Evolutionary conservation across 2,113 vertebrate genomes (phyloP).

Genomic region (Ascaphus truei): DNA sequence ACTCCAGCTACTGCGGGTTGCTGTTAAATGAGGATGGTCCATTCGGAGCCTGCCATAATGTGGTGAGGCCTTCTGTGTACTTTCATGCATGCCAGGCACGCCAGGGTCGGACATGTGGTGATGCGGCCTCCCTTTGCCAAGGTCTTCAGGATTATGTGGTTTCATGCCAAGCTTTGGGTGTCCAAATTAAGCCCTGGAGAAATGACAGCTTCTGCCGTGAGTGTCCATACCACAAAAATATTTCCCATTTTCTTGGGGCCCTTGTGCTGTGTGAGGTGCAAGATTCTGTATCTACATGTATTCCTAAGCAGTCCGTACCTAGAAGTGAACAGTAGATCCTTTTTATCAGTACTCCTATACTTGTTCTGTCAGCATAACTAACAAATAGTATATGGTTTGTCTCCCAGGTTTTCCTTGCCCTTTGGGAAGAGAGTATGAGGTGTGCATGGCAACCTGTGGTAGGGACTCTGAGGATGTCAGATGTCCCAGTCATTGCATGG

Average conservation of each 20-base stretch:
- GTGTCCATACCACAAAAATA: too few species aligned
- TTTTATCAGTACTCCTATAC: not conserved
- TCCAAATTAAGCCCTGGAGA: not conserved
- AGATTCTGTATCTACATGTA: too few species aligned
- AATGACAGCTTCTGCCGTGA: slow-evolving; percentile 10
- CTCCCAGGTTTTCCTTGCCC: not conserved
- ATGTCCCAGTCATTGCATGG: not conserved
- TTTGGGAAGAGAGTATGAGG: not conserved
- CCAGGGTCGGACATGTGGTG: not conserved
- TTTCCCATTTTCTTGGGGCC: too few species aligned
- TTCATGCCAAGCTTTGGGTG: not conserved
- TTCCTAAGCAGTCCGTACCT: too few species aligned
- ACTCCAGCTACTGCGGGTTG: not conserved
- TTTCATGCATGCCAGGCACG: not conserved
- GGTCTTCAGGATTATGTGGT: not conserved
- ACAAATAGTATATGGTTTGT: not conserved
- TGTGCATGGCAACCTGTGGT: not conserved
- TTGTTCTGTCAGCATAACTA: too few species aligned
- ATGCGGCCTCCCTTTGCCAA: not conserved
- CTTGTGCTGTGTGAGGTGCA: too few species aligned
- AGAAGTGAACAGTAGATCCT: too few species aligned
- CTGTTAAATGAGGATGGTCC: not conserved
- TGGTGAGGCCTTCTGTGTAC: not conserved
- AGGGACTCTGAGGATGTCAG: not conserved
- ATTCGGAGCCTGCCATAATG: not conserved